Evolutionary conservation across 2,113 vertebrate species (phyloP).

Genomic region (Conger conger): DNA sequence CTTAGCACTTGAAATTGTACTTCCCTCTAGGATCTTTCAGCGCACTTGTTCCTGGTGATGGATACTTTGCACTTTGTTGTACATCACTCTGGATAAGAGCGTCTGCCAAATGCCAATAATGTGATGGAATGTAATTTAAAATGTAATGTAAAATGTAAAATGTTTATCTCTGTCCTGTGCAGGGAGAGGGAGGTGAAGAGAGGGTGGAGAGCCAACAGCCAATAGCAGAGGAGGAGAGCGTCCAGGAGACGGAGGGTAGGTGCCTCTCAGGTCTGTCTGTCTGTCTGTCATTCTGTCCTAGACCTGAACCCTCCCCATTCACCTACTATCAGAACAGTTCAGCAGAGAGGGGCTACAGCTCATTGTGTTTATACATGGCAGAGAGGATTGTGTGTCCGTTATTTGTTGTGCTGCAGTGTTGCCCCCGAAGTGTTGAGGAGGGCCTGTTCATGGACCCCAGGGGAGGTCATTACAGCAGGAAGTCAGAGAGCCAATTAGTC

Average conservation of each 20-base stretch:
- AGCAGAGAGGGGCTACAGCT: background rate
- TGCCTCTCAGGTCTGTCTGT: background rate
- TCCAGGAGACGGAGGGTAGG: background rate
- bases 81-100: too few relatives aligned
- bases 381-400: background rate
- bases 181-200: slow-evolving; percentile 76
- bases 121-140: too few relatives aligned
- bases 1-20: too few relatives aligned
- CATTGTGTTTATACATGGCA: background rate
- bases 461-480: slow-evolving; percentile 1
- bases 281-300: background rate
- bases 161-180: slow-evolving; percentile 60
- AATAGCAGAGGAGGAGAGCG: slow-evolving; percentile 42
- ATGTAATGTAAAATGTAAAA: too few relatives aligned
- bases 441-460: slow-evolving; percentile 38
- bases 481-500: slow-evolving; percentile 1
- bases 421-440: slow-evolving; percentile 51
- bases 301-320: background rate
- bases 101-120: too few relatives aligned
- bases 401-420: background rate
- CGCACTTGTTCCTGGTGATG: too few relatives aligned
- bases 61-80: too few relatives aligned
- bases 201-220: slow-evolving; percentile 66
- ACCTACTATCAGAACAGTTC: background rate
- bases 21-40: too few relatives aligned